A percentile compares a stretch with the other conserved stretches of the same genome.
Evolutionary conservation across 2,888 invertebrate species (phyloP).

Genomic region (Furcula furcula): DNA sequence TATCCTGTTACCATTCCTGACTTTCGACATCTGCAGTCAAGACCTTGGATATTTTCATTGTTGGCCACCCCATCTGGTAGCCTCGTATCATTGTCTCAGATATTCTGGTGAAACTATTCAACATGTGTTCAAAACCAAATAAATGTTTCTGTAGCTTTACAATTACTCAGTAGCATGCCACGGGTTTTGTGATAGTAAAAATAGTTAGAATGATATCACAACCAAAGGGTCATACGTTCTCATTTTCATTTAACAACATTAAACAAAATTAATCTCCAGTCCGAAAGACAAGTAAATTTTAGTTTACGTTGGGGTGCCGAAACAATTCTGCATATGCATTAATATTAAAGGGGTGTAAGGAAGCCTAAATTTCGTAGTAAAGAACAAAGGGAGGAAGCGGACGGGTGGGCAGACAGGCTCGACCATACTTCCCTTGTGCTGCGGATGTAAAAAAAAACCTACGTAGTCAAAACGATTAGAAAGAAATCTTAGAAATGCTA

Average conservation of each 20-base stretch:
- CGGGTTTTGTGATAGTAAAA: no score
- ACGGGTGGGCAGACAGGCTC: constrained; percentile 62
- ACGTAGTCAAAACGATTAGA: constrained; percentile 29
- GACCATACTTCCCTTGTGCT: constrained; percentile 50
- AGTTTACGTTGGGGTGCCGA: no score
- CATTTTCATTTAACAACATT: no score
- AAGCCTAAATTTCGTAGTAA: constrained; percentile 68
- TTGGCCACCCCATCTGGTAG: constrained; percentile 28
- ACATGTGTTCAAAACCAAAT: no score
- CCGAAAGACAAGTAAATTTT: no score
- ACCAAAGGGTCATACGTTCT: no score
- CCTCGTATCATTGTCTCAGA: constrained; percentile 5
- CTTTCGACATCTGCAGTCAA: constrained; percentile 21
- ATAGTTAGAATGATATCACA: no score
- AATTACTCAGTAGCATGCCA: no score
- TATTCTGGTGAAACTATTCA: no score
- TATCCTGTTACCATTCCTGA: no score
- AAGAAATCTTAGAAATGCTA: constrained; percentile 48
- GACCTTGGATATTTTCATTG: constrained; percentile 31
- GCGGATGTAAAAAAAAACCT: constrained; percentile 55
- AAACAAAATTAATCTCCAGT: no score
- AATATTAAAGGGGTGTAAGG: constrained; percentile 56
- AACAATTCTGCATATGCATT: constrained; percentile 47
- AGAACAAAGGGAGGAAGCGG: constrained; percentile 74
- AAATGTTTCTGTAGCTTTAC: no score